Evolutionary conservation across 2,113 vertebrate genomes (phyloP), one percentile per base, ranked within the genome.

Genomic region (Fulica atra): DNA sequence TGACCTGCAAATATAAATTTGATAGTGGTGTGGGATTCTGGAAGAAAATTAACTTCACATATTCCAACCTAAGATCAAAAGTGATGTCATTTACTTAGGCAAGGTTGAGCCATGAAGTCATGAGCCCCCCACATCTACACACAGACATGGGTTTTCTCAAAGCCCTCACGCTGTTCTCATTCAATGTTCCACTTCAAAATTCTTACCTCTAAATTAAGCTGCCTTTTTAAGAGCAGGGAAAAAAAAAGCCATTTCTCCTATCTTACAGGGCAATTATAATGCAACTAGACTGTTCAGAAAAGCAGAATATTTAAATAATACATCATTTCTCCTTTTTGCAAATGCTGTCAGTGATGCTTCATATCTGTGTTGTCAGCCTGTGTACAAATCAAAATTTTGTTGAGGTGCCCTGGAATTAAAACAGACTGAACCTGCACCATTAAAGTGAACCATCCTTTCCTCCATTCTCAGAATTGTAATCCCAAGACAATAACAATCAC

Each of bases 261-360:
- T 66, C 65, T 74, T 64, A 71, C 25, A n/a, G 11, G 48, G 64
- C 35, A 70, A 81, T 16, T 91, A 38, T 60, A 89, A 93, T 56
- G 15, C 44, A 71, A 61, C 20, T 10, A 89, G 33, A 23, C 26
- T 71, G 60, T 59, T 78, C 29, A 60, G 69, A 81, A 71, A 73
- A 51, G 11, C 25, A 79, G 29, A 87, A 51, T 85, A 91, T 84
- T 85, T 78, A 85, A 94, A 93, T 85, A 94, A 81, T 72, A 33
- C 15, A 82, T 71, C 1, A 16, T 40, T 89, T 57, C 40, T 65
- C n/a, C 48, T 76, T 87, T 89, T 68, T 80, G 60, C 53, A 81
- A 48, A 54, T 21, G 26, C 35, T 85, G 70, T 26, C 48, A 72
- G 48, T 40, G 59, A 50, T 61, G 56, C 31, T 80, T 81, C 48